A percentile compares a stretch with the other conserved stretches of the same genome.
These are phyloP conservation scores for Rhizomys pruinosus DNA, from an alignment of 2,113 vertebrate species.

Conservation along the genomic window DNA sequence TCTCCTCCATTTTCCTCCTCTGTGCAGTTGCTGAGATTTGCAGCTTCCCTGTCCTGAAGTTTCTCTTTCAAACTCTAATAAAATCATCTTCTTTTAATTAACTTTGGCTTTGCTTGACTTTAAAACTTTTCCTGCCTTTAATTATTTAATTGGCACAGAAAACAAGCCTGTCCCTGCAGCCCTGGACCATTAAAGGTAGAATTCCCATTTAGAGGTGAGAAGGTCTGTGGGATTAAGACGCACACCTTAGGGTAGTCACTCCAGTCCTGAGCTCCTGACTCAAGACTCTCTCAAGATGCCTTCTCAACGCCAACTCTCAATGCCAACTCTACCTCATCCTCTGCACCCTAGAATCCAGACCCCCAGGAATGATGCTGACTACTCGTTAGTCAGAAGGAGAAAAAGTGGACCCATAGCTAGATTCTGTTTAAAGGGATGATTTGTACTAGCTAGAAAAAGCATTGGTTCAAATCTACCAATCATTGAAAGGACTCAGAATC, in stretches of 20 bases:
- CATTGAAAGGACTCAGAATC: conserved; percentile 56
- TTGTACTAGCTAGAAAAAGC: conserved; percentile 62
- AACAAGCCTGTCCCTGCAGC: no score
- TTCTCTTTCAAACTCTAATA: background rate
- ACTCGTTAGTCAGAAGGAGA: conserved; percentile 53
- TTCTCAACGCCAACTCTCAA: background rate
- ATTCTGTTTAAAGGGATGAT: conserved; percentile 52
- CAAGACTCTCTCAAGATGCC: background rate
- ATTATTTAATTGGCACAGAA: background rate
- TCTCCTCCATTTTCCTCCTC: background rate
- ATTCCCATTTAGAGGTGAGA: background rate
- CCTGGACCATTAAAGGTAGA: background rate
- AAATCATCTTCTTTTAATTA: background rate
- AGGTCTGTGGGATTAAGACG: background rate
- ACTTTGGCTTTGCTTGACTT: no score
- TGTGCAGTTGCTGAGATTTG: background rate
- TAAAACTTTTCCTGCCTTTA: background rate
- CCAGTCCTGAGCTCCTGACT: background rate
- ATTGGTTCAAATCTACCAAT: conserved; percentile 67
- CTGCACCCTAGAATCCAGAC: background rate
- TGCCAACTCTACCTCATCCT: background rate
- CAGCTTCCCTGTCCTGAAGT: no score
- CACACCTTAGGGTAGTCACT: background rate
- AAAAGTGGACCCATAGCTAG: background rate
- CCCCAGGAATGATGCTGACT: background rate